These are phyloP conservation scores for Amblyornis subalaris DNA, from an alignment of 2,113 vertebrate species.

Conservation along the genomic window DNA sequence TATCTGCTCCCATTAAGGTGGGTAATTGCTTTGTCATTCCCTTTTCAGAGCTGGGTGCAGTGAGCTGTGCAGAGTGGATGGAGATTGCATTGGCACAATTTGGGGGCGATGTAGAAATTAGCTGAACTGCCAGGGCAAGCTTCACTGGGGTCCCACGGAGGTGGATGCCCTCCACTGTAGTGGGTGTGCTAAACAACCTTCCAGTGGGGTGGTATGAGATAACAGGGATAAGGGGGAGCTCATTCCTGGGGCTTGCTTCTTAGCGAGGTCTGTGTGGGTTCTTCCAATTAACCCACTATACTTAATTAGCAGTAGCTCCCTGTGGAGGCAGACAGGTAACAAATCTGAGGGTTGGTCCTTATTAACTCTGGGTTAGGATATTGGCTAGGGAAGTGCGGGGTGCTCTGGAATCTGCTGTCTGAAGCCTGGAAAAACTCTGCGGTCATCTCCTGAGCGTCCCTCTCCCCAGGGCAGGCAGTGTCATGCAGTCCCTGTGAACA, in stretches of 20 bases:
- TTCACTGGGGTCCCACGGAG: neutral
- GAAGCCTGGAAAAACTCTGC: neutral
- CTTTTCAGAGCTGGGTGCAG: neutral
- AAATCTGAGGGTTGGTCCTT: neutral
- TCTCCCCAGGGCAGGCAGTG: neutral
- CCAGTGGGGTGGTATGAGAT: neutral
- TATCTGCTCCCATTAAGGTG: neutral
- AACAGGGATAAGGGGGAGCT: neutral
- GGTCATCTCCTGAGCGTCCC: neutral
- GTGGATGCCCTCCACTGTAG: neutral
- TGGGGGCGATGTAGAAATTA: neutral
- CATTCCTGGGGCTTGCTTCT: neutral
- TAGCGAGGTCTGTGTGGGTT: neutral
- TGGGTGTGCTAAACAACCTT: neutral
- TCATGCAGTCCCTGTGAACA: neutral
- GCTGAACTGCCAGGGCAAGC: neutral
- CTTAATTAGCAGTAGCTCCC: neutral
- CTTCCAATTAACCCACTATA: neutral
- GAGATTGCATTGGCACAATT: neutral
- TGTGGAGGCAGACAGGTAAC: neutral
- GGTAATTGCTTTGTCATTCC: constrained; percentile 41
- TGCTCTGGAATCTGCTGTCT: neutral
- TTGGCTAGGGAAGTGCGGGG: neutral
- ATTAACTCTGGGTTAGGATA: neutral
- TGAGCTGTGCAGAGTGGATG: neutral